Conservation (phyloP, 2,797 vertebrate species). For the Rhynchotus rufescens region DNA sequence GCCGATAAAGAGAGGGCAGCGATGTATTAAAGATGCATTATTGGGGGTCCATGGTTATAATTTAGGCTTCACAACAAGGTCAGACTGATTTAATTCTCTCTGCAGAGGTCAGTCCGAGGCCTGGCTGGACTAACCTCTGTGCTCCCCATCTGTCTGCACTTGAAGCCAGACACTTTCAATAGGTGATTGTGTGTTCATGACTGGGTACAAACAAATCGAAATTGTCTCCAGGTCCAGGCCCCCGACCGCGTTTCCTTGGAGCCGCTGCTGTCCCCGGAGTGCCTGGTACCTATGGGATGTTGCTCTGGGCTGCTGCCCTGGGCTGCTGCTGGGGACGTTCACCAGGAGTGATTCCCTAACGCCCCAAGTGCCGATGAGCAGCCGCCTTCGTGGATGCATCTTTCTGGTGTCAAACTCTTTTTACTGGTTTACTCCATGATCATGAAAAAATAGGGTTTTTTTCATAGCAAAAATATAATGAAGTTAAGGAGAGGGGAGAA, state of each 20-base stretch:
- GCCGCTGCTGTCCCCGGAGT: slow-evolving; percentile 28
- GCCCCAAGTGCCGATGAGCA: not conserved
- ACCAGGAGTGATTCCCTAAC: not conserved
- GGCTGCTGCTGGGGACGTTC: not conserved
- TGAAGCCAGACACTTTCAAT: slow-evolving; percentile 76
- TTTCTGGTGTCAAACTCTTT: not conserved
- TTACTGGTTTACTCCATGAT: slow-evolving; percentile 20
- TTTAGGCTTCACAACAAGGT: slow-evolving; percentile 73
- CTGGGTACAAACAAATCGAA: slow-evolving; percentile 75
- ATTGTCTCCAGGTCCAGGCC: slow-evolving; percentile 51
- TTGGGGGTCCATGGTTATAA: slow-evolving; percentile 73
- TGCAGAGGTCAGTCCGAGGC: slow-evolving; percentile 76
- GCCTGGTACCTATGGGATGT: slow-evolving; percentile 47
- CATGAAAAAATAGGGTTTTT: slow-evolving; percentile 24
- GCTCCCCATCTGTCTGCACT: slow-evolving; percentile 74
- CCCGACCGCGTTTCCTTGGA: slow-evolving; percentile 26
- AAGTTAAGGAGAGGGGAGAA: not conserved
- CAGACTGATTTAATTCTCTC: slow-evolving; percentile 76
- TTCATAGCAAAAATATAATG: not conserved
- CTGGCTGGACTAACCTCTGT: slow-evolving; percentile 76
- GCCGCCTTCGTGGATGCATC: slow-evolving; percentile 14
- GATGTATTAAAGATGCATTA: slow-evolving; percentile 75
- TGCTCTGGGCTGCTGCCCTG: not conserved
- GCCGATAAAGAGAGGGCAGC: slow-evolving; percentile 73
- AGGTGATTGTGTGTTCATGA: slow-evolving; percentile 75